phyloP scores from a whole-genome alignment of 1,140 invertebrate species.

The Drosophila prosaltans region DNA sequence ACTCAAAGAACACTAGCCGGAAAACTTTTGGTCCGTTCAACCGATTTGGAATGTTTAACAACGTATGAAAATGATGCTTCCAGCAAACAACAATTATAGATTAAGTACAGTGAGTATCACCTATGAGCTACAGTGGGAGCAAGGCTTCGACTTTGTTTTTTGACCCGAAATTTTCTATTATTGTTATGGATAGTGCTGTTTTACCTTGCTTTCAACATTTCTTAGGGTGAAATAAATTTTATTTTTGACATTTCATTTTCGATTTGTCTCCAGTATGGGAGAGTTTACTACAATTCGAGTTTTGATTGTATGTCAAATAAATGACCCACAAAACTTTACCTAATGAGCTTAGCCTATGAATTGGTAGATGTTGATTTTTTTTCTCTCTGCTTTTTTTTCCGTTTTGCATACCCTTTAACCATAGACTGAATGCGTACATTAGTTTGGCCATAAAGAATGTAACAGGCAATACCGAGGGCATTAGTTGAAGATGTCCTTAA shows the following conservation, averaged over 20 bases:
- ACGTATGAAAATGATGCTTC: slow-evolving; percentile 19
- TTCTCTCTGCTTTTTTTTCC: not conserved
- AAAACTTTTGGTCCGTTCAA: not conserved
- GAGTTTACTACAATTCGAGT: not conserved
- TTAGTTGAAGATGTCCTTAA: too few species aligned
- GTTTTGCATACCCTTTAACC: not conserved
- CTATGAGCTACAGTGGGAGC: not conserved
- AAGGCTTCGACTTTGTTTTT: not conserved
- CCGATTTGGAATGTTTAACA: slow-evolving; percentile 15
- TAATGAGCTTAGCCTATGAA: slow-evolving; percentile 28
- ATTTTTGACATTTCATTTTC: not conserved
- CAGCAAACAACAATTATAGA: not conserved
- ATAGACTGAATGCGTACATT: not conserved
- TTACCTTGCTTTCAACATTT: too few species aligned
- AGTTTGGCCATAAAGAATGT: not conserved
- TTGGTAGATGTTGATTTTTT: not conserved
- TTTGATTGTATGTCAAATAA: slow-evolving; percentile 20
- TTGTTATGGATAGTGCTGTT: too few species aligned
- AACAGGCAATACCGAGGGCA: not conserved
- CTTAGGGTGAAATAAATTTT: not conserved
- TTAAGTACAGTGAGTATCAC: not conserved
- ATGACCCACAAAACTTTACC: slow-evolving; percentile 30
- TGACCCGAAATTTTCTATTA: too few species aligned
- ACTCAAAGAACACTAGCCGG: not conserved
- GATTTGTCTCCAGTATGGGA: not conserved